Percentiles rank a stretch among this genome's conserved stretches.
These are phyloP conservation scores for Yponomeuta plumbellus DNA, from an alignment of 2,888 invertebrate genomes.

Conservation along the genomic window DNA sequence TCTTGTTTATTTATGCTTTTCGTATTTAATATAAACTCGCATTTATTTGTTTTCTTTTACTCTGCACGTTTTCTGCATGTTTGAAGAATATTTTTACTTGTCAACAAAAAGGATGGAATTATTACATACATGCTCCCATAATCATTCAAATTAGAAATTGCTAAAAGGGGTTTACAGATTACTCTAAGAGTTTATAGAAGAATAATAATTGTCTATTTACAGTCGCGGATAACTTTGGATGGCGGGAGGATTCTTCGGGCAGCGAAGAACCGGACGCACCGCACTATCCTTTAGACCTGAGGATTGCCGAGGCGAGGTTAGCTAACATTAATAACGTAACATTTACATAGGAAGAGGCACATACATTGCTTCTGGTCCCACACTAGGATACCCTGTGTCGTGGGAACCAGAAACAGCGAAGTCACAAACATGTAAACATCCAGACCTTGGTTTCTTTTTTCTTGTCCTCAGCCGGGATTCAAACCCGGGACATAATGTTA, in stretches of 20 bases:
- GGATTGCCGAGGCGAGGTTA: slow-evolving; percentile 70
- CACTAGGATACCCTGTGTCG: too few relatives aligned
- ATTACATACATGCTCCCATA: slow-evolving; percentile 25
- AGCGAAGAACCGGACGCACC: slow-evolving; percentile 66
- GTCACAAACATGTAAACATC: too few relatives aligned
- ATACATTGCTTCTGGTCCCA: too few relatives aligned
- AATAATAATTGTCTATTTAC: slow-evolving; percentile 19
- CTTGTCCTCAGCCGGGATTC: too few relatives aligned
- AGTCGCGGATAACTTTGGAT: slow-evolving; percentile 62
- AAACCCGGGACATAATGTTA: too few relatives aligned
- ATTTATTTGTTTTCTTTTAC: slow-evolving; percentile 12
- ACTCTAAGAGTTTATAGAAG: not conserved
- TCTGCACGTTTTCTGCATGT: slow-evolving; percentile 6
- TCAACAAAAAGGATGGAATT: slow-evolving; percentile 4
- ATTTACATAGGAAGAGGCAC: too few relatives aligned
- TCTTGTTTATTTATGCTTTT: slow-evolving; percentile 30
- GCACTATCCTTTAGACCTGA: slow-evolving; percentile 66
- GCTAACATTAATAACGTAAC: too few relatives aligned
- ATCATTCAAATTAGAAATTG: slow-evolving; percentile 2
- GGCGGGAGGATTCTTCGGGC: slow-evolving; percentile 71
- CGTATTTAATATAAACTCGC: slow-evolving; percentile 29
- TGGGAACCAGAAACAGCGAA: too few relatives aligned
- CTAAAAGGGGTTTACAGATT: not conserved
- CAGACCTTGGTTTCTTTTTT: too few relatives aligned
- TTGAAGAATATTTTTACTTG: not conserved